Base-by-base conservation (phyloP, 1,140 invertebrate species). In the Drosophila bocqueti region DNA sequence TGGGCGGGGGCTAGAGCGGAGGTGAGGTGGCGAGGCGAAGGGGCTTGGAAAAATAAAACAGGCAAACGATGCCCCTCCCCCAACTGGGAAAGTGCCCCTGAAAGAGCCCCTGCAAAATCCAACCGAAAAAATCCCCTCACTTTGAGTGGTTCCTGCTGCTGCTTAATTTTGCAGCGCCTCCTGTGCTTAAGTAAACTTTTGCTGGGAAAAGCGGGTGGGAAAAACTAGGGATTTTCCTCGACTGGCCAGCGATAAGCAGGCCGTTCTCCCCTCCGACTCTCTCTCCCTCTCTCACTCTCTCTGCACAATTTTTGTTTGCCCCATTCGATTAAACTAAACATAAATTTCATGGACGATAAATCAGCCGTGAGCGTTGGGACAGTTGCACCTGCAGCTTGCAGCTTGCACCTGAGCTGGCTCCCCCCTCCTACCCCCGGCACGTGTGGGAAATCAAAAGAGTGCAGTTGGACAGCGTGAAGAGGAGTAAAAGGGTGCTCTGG, bases 281-380 rank as follows among this genome's bases (percentile, higher is more conserved):
- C 15, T 1, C 29, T 3, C 21, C 2, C 50, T 3, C 31, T 0
- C 43, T 11, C 40, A n/a, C 1, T 1, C n/a, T 4, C 34, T 62
- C 49, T 76, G 79, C 69, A 58, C 64, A 57, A 63, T 84, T 83
- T 84, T 66, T 64, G 78, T 80, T 71, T 85, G 82, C 82, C 78
- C 82, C 77, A 81, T 85, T 85, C 83, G 82, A 85, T 85, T 85
- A 85, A 85, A 85, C 82, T 85, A 85, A 85, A 85, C 82, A 85
- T 85, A 85, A 85, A 85, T 85, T 85, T 85, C 76, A 85, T 85
- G 82, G 77, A 81, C 82, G 65, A 85, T 85, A 85, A 85, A 85
- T 85, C 82, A 85, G 82, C 77, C 78, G 68, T 69, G 74, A 85
- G 82, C 78, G 81, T 67, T 78, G 76, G 54, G 66, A 68, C 50